Evolutionary conservation across 2,888 invertebrate genomes (phyloP).

Genomic region (Athalia cordata): DNA sequence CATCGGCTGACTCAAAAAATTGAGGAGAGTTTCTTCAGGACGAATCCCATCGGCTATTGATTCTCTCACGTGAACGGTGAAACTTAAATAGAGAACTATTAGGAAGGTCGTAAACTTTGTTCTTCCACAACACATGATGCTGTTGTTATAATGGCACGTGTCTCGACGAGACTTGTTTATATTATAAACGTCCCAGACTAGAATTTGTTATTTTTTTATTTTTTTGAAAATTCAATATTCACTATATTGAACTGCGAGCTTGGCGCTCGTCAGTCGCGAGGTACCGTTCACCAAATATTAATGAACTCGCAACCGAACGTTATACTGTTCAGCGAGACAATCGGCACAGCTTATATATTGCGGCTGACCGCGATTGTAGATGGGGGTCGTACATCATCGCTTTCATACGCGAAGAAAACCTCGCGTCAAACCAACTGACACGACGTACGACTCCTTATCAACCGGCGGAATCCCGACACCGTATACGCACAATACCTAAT

Average conservation of each 20-base stretch:
- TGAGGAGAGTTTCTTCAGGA: constrained; percentile 59
- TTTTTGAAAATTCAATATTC: neutral
- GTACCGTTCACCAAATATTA: constrained; percentile 26
- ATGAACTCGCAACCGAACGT: constrained; percentile 49
- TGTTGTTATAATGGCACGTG: too few relatives aligned
- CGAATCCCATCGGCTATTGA: constrained; percentile 14
- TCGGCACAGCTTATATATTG: constrained; percentile 63
- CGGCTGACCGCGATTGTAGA: constrained; percentile 48
- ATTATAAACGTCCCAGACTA: neutral
- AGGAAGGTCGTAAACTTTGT: constrained; percentile 4
- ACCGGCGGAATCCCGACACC: constrained; percentile 9
- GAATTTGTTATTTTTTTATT: neutral
- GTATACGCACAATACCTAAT: constrained; percentile 6
- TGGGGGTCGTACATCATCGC: constrained; percentile 44
- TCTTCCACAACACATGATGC: neutral
- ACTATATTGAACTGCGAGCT: neutral
- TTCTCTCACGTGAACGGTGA: neutral
- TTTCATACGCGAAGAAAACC: neutral
- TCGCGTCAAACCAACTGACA: constrained; percentile 3
- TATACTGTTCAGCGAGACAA: constrained; percentile 56
- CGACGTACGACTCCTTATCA: constrained; percentile 11
- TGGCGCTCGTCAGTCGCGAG: neutral
- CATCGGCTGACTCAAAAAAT: constrained; percentile 59
- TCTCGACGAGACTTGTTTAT: constrained; percentile 2
- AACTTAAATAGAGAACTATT: neutral